Conservation (phyloP, 2,888 invertebrate species). For the Noctua fimbriata region DNA sequence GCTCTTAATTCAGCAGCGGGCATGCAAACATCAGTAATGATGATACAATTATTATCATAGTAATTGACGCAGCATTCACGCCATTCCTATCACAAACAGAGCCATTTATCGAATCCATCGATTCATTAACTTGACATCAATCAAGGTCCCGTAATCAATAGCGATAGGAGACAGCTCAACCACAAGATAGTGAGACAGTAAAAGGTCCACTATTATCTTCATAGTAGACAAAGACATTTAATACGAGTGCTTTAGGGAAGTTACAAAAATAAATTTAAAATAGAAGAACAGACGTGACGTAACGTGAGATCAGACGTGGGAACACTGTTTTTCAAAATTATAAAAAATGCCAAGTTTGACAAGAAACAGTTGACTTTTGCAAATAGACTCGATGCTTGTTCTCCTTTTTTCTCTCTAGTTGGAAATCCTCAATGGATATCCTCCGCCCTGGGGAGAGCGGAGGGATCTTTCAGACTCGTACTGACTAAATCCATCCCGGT, state of each 20-base stretch:
- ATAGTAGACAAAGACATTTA: not conserved
- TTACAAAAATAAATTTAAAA: not conserved
- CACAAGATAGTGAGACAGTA: not conserved
- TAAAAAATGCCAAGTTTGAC: not conserved
- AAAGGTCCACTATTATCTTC: constrained; percentile 8
- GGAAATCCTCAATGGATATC: not conserved
- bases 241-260: not conserved
- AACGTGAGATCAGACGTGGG: no score
- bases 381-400: not conserved
- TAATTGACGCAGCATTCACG: constrained; percentile 10
- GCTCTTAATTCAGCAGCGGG: not conserved
- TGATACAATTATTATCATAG: not conserved
- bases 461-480: not conserved
- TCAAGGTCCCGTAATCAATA: constrained; percentile 51
- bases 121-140: constrained; percentile 54
- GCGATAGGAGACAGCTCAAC: constrained; percentile 3
- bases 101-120: constrained; percentile 40
- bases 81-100: constrained; percentile 10
- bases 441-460: not conserved
- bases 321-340: not conserved
- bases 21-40: not conserved
- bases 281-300: not conserved
- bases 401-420: not conserved
- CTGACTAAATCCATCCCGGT: not conserved
- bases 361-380: not conserved